Percentiles rank a stretch among this genome's conserved stretches.
These are phyloP conservation scores for Pseudopleuronectes americanus DNA, from an alignment of 2,797 vertebrate species.

Conservation along the genomic window DNA sequence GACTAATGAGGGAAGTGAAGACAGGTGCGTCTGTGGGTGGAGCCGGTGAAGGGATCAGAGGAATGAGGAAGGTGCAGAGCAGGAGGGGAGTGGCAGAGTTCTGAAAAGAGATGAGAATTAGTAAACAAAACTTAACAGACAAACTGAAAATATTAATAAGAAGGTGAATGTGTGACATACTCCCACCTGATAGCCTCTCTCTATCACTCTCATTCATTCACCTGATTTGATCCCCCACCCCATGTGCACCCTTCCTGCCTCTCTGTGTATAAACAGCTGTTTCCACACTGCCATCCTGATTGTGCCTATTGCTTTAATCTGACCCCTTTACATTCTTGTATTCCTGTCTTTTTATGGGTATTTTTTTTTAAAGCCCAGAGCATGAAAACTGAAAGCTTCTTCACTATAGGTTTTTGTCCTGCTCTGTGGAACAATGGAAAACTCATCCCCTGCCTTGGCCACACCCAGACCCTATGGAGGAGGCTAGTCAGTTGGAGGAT, in stretches of 20 bases:
- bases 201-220: background rate
- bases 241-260: background rate
- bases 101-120: too few species aligned
- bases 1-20: too few species aligned
- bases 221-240: background rate
- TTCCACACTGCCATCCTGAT: too few species aligned
- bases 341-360: background rate
- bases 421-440: background rate
- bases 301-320: background rate
- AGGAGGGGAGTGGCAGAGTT: too few species aligned
- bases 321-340: background rate
- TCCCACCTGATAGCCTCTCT: too few species aligned
- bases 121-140: too few species aligned
- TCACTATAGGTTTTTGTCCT: background rate
- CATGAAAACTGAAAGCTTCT: conserved; percentile 3
- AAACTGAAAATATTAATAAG: too few species aligned
- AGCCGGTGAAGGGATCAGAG: too few species aligned
- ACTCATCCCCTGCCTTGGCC: background rate
- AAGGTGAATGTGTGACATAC: too few species aligned
- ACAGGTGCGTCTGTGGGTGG: too few species aligned
- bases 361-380: background rate
- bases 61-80: too few species aligned
- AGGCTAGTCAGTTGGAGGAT: background rate
- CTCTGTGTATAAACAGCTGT: too few species aligned
- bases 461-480: background rate